Evolutionary conservation across 2,888 invertebrate species (phyloP).

Genomic region (Imbricaverruca yamaguchii): DNA sequence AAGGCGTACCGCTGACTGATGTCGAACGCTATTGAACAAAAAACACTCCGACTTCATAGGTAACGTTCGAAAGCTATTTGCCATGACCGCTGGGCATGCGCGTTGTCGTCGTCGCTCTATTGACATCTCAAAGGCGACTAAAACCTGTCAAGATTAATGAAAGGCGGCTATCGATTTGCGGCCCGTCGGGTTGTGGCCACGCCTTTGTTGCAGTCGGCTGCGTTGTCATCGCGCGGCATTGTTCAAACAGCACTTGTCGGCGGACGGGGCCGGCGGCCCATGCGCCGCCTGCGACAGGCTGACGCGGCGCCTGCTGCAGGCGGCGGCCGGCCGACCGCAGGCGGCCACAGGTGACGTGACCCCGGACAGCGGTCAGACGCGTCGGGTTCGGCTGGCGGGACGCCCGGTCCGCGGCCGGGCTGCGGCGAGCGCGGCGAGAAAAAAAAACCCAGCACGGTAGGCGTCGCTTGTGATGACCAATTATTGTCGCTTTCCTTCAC

Average conservation of each 20-base stretch:
- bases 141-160: conserved; percentile 17
- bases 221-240: conserved; percentile 19
- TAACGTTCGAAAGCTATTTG: conserved; percentile 19
- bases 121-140: conserved; percentile 19
- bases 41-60: neutral
- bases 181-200: neutral
- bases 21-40: neutral
- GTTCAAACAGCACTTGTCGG: conserved; percentile 6
- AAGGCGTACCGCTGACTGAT: neutral
- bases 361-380: neutral
- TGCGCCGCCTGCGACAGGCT: too few relatives aligned
- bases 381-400: neutral
- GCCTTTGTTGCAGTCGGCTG: conserved; percentile 8
- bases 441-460: neutral
- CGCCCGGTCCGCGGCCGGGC: neutral
- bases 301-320: neutral
- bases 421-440: neutral
- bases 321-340: neutral
- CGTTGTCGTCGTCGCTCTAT: neutral
- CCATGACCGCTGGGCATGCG: neutral
- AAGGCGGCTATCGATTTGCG: conserved; percentile 10
- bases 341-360: neutral
- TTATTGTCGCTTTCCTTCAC: conserved; percentile 13
- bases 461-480: conserved; percentile 13
- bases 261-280: too few relatives aligned